Conservation (phyloP, 2,113 vertebrate genomes). For the Neotoma lepida region DNA sequence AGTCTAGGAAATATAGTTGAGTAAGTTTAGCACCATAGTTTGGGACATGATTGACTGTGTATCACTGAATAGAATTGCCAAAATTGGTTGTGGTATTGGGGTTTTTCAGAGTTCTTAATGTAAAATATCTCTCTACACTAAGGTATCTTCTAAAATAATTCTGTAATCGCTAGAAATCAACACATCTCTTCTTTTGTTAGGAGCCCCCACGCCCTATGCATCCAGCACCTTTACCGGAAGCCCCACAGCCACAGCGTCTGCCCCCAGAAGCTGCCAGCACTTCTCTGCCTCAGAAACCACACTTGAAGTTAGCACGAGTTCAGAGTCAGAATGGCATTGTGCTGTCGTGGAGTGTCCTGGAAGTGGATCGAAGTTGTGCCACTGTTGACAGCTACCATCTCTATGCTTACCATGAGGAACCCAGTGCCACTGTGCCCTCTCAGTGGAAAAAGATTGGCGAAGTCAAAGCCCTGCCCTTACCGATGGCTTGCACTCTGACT, state of each 20-base stretch:
- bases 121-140: neutral
- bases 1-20: neutral
- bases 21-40: neutral
- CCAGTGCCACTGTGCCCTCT: constrained; percentile 86
- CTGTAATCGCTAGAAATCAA: constrained; percentile 1
- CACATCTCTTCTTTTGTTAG: constrained; percentile 70
- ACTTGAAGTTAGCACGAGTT: constrained; percentile 91
- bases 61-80: neutral
- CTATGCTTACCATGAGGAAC: constrained; percentile 93
- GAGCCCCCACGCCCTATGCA: constrained; percentile 87
- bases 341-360: constrained; percentile 96
- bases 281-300: constrained; percentile 90
- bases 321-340: constrained; percentile 98
- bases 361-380: constrained; percentile 94
- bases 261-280: constrained; percentile 93
- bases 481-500: constrained; percentile 99
- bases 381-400: constrained; percentile 97
- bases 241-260: constrained; percentile 89
- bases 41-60: neutral
- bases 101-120: constrained; percentile 20
- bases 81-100: neutral
- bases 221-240: constrained; percentile 87
- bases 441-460: constrained; percentile 99
- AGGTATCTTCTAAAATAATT: neutral
- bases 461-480: constrained; percentile 96